These are phyloP conservation scores for Hipparchia sbordonii DNA, from an alignment of 2,888 invertebrate genomes.

Conservation along the genomic window DNA sequence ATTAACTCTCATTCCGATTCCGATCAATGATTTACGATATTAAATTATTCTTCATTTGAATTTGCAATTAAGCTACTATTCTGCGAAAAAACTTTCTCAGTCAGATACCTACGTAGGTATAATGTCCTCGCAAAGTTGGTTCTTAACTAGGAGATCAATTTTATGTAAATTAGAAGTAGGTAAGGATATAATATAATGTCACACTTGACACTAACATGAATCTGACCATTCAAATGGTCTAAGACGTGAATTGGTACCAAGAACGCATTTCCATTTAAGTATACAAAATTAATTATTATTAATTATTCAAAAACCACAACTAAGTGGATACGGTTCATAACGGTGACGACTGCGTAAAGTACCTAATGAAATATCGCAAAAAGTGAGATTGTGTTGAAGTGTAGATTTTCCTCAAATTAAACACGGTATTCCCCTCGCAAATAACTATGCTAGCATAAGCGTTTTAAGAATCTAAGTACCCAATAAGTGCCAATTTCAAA, in stretches of 20 bases:
- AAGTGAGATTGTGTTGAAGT: not conserved
- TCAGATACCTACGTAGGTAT: too few relatives aligned
- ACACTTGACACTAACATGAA: not conserved
- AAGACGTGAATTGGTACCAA: not conserved
- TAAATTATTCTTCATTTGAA: too few relatives aligned
- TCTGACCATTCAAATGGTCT: not conserved
- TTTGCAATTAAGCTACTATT: not conserved
- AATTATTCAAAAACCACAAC: not conserved
- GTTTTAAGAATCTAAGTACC: too few relatives aligned
- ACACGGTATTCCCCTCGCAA: constrained; percentile 25
- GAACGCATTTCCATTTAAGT: not conserved
- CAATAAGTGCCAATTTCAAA: too few relatives aligned
- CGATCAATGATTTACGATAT: too few relatives aligned
- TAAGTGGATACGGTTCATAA: constrained; percentile 25
- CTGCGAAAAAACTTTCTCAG: too few relatives aligned
- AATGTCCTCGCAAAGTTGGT: too few relatives aligned
- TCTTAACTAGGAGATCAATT: too few relatives aligned
- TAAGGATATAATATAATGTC: too few relatives aligned
- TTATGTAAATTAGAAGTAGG: too few relatives aligned
- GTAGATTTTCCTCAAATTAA: constrained; percentile 28
- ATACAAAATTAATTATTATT: not conserved
- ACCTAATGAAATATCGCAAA: constrained; percentile 4
- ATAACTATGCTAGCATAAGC: not conserved
- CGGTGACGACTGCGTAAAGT: constrained; percentile 12
- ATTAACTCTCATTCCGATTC: too few relatives aligned